phyloP scores from a whole-genome alignment of 2,797 vertebrate species.

The Pseudotriccus pelzelni region DNA sequence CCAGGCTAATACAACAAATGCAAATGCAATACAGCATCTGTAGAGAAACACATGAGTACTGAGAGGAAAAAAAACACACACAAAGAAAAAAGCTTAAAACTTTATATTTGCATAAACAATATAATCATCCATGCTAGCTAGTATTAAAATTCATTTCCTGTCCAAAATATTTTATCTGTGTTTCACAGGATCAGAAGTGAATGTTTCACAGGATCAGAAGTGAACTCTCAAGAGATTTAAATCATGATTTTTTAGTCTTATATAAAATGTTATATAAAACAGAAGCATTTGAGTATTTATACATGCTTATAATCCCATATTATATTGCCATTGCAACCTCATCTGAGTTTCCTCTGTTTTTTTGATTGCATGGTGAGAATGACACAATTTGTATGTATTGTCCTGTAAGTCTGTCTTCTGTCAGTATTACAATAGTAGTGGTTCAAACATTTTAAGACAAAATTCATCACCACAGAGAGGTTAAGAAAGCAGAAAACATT shows the following conservation, averaged over 20 bases:
- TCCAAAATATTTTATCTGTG: neutral
- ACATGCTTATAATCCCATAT: neutral
- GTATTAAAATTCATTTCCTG: neutral
- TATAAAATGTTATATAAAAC: neutral
- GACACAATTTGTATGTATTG: neutral
- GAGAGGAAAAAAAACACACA: neutral
- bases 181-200: neutral
- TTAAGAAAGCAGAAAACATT: neutral
- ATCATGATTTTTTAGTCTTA: neutral
- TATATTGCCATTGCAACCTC: neutral
- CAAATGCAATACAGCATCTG: neutral
- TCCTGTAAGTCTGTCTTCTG: neutral
- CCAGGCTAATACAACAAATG: neutral
- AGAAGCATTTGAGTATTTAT: neutral
- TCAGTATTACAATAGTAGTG: neutral
- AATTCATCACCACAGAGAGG: neutral
- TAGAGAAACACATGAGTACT: neutral
- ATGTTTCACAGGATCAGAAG: neutral
- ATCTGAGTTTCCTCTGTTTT: neutral
- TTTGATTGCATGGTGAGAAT: neutral
- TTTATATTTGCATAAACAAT: neutral
- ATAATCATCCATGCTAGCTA: neutral
- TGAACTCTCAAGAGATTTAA: neutral
- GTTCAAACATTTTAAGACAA: neutral
- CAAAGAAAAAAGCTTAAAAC: too few relatives aligned